Evolutionary conservation across 64 coral and sea anemone species (phyloP), one percentile per base, ranked within the genome.

Genomic region (Montipora efflorescens): DNA sequence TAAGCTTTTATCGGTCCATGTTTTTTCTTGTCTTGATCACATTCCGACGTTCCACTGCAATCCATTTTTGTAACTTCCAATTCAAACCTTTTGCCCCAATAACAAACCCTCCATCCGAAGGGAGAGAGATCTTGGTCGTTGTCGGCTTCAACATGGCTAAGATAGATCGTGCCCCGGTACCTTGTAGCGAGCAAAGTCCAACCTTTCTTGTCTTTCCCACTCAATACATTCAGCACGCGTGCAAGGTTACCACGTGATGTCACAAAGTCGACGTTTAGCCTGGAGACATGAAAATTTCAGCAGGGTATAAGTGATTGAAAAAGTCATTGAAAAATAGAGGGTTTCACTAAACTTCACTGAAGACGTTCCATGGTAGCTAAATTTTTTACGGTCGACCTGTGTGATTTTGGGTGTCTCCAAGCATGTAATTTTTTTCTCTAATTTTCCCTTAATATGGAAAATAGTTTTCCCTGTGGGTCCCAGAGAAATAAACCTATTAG

Each of bases 31-130:
- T 49, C 45, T 3, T 50, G 67, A 8, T 71, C 18, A 23, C 18
- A 21, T 50, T 20, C 66, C 4, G 76, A 49, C 4, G 9, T 19
- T 7, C 44, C 76, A 78, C 8, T 19, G 0, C 13, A n/a, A 3
- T 8, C 16, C 18, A 12, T 18, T 9, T 78, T 50, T 8, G 82
- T 86, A 3, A 86, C 82, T 86, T 70, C 82, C 45, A 72, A 44
- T 71, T 86, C 82, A 86, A 86, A 86, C 19, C 82, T 86, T 48
- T 86, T 86, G 2, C 82, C 82, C 82, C 82, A 86, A 47, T 86
- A 86, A 71, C 62, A 72, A 2, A 86, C 18, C 18, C 64, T 86
- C 66, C 82, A 18, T 13, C 62, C 66, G 11, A 49, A 86, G 19
- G 19, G 2, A 2, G 82, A 86, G 45, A 69, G 16, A 19, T 71